These are phyloP conservation scores for Formicarius rufipectus DNA, from an alignment of 2,113 vertebrate species.

Conservation along the genomic window DNA sequence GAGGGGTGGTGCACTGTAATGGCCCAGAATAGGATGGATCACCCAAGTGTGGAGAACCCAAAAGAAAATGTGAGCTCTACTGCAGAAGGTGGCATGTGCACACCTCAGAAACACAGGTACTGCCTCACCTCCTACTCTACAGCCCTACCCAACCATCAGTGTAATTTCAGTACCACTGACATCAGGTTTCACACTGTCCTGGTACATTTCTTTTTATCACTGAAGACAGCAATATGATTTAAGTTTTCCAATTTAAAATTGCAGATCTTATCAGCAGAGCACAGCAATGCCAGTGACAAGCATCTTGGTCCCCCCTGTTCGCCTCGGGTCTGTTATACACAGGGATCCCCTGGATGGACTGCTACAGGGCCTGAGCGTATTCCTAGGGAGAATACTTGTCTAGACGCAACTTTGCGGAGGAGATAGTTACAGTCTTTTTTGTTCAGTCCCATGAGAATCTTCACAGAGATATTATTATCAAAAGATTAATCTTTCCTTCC, in stretches of 20 bases:
- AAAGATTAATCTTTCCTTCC: background rate
- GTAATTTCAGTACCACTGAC: background rate
- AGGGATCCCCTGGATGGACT: background rate
- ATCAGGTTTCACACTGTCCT: background rate
- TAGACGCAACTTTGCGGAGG: background rate
- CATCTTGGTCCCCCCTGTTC: fast-evolving
- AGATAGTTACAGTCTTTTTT: background rate
- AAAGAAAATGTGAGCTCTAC: background rate
- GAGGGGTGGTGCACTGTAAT: background rate
- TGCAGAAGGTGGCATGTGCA: fast-evolving
- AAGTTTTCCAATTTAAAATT: background rate
- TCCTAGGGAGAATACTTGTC: background rate
- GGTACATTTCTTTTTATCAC: background rate
- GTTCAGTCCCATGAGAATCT: background rate
- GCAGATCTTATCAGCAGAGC: background rate
- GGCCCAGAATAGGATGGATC: background rate
- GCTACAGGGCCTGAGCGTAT: background rate
- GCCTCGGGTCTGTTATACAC: background rate
- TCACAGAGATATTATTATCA: background rate
- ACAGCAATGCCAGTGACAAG: background rate
- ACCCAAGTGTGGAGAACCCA: background rate
- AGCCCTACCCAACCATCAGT: background rate
- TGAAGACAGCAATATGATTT: background rate
- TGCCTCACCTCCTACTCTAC: background rate
- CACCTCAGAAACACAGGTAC: fast-evolving